Conservation (phyloP, 2,113 vertebrate genomes). For the Peucedramus taeniatus region DNA sequence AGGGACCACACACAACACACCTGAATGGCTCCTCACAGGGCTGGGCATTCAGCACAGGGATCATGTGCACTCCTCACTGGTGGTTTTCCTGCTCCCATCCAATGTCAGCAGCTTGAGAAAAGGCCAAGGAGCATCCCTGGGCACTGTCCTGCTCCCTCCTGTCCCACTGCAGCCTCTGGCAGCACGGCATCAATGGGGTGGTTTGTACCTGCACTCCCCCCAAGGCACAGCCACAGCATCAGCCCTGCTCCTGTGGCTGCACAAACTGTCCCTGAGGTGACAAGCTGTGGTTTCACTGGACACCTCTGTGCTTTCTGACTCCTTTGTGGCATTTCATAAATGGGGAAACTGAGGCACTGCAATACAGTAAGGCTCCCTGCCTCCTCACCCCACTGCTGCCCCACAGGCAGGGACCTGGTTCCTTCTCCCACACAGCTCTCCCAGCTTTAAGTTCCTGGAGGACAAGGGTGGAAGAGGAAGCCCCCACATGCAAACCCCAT, state of each 20-base stretch:
- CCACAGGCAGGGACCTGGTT: background rate
- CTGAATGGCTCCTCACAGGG: background rate
- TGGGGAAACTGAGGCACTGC: background rate
- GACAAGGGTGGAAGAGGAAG: background rate
- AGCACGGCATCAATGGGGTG: fast-evolving
- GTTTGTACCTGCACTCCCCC: background rate
- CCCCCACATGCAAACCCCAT: background rate
- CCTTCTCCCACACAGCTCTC: background rate
- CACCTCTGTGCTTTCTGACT: background rate
- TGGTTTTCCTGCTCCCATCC: background rate
- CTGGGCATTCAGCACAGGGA: background rate
- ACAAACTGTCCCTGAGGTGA: fast-evolving
- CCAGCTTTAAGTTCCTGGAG: background rate
- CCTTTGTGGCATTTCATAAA: background rate
- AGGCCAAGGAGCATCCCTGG: background rate
- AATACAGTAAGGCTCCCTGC: fast-evolving
- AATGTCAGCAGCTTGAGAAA: background rate
- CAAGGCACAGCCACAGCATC: fast-evolving
- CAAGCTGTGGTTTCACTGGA: background rate
- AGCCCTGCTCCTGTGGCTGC: background rate
- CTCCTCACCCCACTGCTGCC: background rate
- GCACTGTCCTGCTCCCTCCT: background rate
- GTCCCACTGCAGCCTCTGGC: background rate
- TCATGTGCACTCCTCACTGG: fast-evolving
- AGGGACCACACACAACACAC: background rate